Percentiles rank a stretch among this genome's conserved stretches.
phyloP scores from a whole-genome alignment of 1,140 invertebrate genomes.

The Musca vetustissima region DNA sequence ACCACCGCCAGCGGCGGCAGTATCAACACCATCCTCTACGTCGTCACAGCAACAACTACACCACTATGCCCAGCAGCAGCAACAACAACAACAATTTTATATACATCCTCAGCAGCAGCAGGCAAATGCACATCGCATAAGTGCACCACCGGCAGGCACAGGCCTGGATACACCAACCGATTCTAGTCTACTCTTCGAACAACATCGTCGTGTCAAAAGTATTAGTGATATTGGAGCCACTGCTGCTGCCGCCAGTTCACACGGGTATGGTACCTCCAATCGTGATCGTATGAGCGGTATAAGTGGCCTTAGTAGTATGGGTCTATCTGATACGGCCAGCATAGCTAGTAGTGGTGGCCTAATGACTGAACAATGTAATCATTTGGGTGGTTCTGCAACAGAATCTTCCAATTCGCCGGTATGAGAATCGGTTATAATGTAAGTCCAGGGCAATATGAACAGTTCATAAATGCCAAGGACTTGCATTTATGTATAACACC shows the following conservation, averaged over 20 bases:
- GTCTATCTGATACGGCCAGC: neutral
- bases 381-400: conserved; percentile 52
- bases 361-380: conserved; percentile 30
- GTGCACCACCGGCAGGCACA: conserved; percentile 56
- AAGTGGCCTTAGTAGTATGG: conserved; percentile 14
- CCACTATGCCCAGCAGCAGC: no score
- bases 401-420: conserved; percentile 47
- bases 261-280: neutral
- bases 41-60: conserved; percentile 16
- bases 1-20: conserved; percentile 38
- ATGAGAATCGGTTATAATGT: conserved; percentile 38
- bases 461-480: conserved; percentile 2
- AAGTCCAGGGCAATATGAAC: conserved; percentile 10
- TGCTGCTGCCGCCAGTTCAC: conserved; percentile 41
- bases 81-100: conserved; percentile 43
- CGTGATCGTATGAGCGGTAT: conserved; percentile 4
- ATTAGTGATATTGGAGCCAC: conserved; percentile 71
- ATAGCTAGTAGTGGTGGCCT: conserved; percentile 33
- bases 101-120: conserved; percentile 1
- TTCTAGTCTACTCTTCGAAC: conserved; percentile 43
- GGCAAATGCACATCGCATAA: conserved; percentile 53
- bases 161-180: conserved; percentile 38
- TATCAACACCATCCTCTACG: neutral
- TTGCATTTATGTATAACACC: neutral
- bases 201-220: conserved; percentile 70